Base-by-base conservation (phyloP, 1,140 invertebrate species). In the Harlomillsia oculata region DNA sequence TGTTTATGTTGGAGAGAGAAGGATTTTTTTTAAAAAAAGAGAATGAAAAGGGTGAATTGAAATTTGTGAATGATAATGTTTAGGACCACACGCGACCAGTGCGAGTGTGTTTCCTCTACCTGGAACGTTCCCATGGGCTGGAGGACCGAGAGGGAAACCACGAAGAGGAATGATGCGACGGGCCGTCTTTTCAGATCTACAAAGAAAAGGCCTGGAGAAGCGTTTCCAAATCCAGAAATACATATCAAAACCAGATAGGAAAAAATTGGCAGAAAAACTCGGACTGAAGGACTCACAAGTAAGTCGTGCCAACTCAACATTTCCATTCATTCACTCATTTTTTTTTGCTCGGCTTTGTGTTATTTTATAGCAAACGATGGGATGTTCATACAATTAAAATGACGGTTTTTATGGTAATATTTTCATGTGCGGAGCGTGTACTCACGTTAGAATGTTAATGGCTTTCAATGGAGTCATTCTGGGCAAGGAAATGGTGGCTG, bases 211-310 rank as follows among this genome's bases (percentile, higher is more conserved):
- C 0, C 75, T 97, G 46, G 94, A 97, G 73, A 87, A 92, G 64
- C 74, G 91, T 65, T 97, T 97, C 73, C 89, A 93, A 71, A 79
- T 93, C n/a, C 93, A 97, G 73, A 96, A 97, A 72, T 97, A 97
- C 72, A 97, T 97, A 67, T 94, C 89, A 55, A 97, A 97, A 72
- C 92, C 92, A 1, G 93, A 97, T 72, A 80, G 94, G 68, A 89
- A 95, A 72, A 95, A 96, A 69, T 74, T 97, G 26, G 94, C 94
- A 0, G 91, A 94, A 69, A 91, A 93, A 71, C 76, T 97, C 34
- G 93, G 92, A 20, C 78, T 97, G 1, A 96, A 94, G 66, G 94
- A 97, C 68, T 90, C 87, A 67, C 89, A 92, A 82, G 89, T 92
- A 67, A 79, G 28, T n/a, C n/a, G n/a, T 34, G n/a, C 9, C 9